Evolutionary conservation across 2,888 invertebrate genomes (phyloP), one percentile per base, ranked within the genome.

Genomic region (Hipparchia sbordonii): DNA sequence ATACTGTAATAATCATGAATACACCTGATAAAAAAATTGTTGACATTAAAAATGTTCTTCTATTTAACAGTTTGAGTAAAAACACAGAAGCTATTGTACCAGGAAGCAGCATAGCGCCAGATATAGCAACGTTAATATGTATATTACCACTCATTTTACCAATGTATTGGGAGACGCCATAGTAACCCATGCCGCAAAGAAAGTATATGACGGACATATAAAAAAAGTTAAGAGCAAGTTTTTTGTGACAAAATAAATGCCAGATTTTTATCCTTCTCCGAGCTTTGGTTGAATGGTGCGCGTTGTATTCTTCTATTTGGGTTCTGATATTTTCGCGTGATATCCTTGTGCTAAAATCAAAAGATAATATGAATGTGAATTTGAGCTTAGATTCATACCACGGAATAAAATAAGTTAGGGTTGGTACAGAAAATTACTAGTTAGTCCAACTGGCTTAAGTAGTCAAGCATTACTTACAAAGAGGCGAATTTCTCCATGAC

Each of bases 101-200:
- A 0, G 96, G 96, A 59, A 96, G 80, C 75, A 96, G 95, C 23
- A 96, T 86, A 0, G 88, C 82, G 9, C 96, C 97, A 33, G 97
- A 96, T 45, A 97, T 87, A 3, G 96, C 95, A 51, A 97, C 97
- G 83, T 97, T 98, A 2, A 95, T 65, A 82, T 97, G 98, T 71
- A 97, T 96, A 78, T 97, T 89, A 0, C 97, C 97, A 57, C 95
- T 96, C 81, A 97, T 94, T 82, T 96, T 95, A 0, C 96, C 96
- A 67, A 97, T 96, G 82, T 96, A 97, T 82, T 97, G 97, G 0
- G 97, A 96, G 46, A 97, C 95, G 0, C 97, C 98, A 81, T 97
- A 98, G 84, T 97, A 97, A 46, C 97, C 96, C 92, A 98, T 94
- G 6, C 97, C 97, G 67, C 97, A 96, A 0, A 96, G 95, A 12